Base-by-base conservation (phyloP, 2,888 invertebrate species). In the Stenchaetothrips biformis region DNA sequence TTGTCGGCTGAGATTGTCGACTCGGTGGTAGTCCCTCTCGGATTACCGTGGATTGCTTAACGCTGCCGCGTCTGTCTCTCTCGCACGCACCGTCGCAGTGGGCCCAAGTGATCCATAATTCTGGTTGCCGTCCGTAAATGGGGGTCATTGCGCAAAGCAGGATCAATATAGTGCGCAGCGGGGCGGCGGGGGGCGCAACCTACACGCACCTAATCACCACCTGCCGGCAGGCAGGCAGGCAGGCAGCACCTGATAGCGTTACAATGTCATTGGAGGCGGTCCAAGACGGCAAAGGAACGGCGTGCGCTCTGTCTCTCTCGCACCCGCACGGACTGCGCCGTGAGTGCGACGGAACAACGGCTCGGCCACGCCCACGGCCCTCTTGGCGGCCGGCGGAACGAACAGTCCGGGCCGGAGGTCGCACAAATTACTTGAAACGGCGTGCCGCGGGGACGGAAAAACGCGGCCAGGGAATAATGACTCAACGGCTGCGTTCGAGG, bases 251-350 rank as follows among this genome's bases (percentile, higher is more conserved):
- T 74, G 67, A 74, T 74, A 74, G 67, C 67, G 67, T 74, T 74
- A 74, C 67, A 74, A 74, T 74, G 67, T 74, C 67, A 74, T 74
- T 74, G 67, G 67, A 74, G 25, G 11, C 67, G 21, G 67, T 74
- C 67, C 67, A 74, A 25, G 25, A 74, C 25, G 67, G 7, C 8
- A 74, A 74, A 74, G 67, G 25, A 74, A 74, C 25, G 67, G 25
- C 67, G 7, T 4, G 67, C 59, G 37, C 37, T 37, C 37, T 37
- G 37, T 37, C 37, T 37, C 37, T 37, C 37, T 37, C 37, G 37
- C 37, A 37, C 37, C 37, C 37, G 4, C 37, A 37, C 37, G 37
- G 37, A 37, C 2, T 37, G 37, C 37, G 2, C 37, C 37, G 4
- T 2, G 37, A 37, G 37, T 37, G 37, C 37, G 37, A 37, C 37